phyloP scores from a whole-genome alignment of 1,140 invertebrate species.

The Bombus soroeensis region DNA sequence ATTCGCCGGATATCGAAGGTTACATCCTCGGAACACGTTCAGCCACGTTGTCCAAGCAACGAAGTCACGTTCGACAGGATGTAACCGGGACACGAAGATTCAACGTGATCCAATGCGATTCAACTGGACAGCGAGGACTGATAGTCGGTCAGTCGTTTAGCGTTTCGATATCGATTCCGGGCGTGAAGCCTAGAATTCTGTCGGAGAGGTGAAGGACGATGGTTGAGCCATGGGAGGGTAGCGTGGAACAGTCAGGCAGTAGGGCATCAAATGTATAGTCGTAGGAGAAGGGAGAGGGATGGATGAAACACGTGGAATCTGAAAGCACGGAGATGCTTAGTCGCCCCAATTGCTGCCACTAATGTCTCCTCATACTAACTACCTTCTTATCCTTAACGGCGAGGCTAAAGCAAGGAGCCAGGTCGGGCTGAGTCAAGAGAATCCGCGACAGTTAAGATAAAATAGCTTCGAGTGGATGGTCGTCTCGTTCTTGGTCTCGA shows the following conservation, averaged over 20 bases:
- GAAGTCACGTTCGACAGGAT: conserved; percentile 59
- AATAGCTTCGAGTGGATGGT: conserved; percentile 42
- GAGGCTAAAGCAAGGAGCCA: conserved; percentile 36
- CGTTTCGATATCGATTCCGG: background rate
- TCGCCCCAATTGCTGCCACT: conserved; percentile 70
- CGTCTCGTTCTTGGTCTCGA: conserved; percentile 58
- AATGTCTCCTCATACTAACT: conserved; percentile 75
- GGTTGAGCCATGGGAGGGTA: too few species aligned
- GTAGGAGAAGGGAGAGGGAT: conserved; percentile 14
- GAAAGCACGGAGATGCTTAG: conserved; percentile 45
- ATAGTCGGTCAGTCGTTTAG: conserved; percentile 19
- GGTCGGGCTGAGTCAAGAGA: conserved; percentile 65
- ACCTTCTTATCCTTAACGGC: conserved; percentile 70
- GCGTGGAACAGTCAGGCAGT: background rate
- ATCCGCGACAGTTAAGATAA: conserved; percentile 73
- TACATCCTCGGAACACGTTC: background rate
- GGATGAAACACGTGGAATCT: conserved; percentile 26
- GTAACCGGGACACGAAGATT: conserved; percentile 44
- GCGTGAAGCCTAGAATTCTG: background rate
- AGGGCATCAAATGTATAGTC: conserved; percentile 7
- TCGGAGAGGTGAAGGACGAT: background rate
- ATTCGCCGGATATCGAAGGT: background rate
- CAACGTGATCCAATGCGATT: conserved; percentile 22
- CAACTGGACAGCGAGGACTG: conserved; percentile 20
- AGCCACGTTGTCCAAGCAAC: background rate